Conservation (phyloP, 2,888 invertebrate species). For the Eilema depressum region DNA sequence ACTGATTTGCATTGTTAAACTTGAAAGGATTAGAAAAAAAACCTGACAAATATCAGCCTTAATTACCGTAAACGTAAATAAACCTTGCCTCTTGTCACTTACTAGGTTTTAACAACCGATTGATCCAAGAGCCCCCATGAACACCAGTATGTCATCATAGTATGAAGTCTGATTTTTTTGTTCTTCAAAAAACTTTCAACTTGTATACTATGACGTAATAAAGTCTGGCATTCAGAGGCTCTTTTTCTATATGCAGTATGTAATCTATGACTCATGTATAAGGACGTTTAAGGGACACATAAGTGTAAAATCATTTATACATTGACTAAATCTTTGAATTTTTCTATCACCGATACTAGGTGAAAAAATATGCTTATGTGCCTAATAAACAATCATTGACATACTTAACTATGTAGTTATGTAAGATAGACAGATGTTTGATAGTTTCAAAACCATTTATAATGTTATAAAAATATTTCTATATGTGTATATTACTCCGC, state of each 20-base stretch:
- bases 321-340: background rate
- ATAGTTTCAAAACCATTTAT: conserved; percentile 22
- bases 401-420: conserved; percentile 28
- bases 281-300: conserved; percentile 12
- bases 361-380: conserved; percentile 30
- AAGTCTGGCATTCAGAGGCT: background rate
- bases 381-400: conserved; percentile 37
- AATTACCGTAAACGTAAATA: background rate
- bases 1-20: no score
- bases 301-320: conserved; percentile 11
- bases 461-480: conserved; percentile 28
- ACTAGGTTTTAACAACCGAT: background rate
- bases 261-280: conserved; percentile 31
- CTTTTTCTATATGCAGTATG: conserved; percentile 4
- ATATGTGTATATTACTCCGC: conserved; percentile 41
- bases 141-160: background rate
- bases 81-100: background rate
- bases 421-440: conserved; percentile 18
- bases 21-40: background rate
- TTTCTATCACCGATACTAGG: background rate
- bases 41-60: background rate
- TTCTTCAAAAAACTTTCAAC: background rate
- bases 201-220: background rate
- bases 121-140: background rate
- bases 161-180: background rate